Base-by-base conservation (phyloP, 2,888 invertebrate genomes). In the Ochropleura plecta region DNA sequence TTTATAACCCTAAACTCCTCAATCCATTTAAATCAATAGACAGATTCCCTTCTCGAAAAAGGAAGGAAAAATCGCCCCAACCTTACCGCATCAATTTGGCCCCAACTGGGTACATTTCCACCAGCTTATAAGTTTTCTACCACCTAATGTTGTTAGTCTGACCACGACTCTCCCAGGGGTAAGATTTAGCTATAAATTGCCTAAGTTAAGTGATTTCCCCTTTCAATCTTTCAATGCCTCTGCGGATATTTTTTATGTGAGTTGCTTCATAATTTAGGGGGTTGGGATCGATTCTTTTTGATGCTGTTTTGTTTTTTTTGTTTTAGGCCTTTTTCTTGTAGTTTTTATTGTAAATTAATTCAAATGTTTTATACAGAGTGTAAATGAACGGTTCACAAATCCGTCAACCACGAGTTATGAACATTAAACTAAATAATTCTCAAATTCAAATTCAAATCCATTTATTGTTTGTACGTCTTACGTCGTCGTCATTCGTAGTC, bases 221-320 rank as follows among this genome's bases (percentile, higher is more conserved):
- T 95, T 95, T 95, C 96, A 95, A 96, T 96, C 95, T 96, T 94
- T 94, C 95, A 94, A 95, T 95, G 95, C 95, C 94, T 94, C 87
- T 67, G 91, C 83, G 93, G 91, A 89, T 93, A 94, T 95, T 95
- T 95, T 95, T 95, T 95, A 92, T 88, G 89, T 81, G 66, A 77
- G 88, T 88, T 88, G 89, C 86, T 92, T 90, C 91, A 93, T 93
- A 92, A 93, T 93, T 93, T 89, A 91, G 90, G 88, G 83, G 87
- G 86, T 76, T 82, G 77, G 80, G 68, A 79, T 84, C 80, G 83
- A 80, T 83, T 79, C 49, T 68, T 75, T 83, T 81, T 67, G 65
- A 70, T 78, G 76, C 6, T 76, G 46, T 46, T 20, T 62, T 78
- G 55, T 69, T 83, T 69, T 62, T 59, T 51, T 64, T 63, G 8